Evolutionary conservation across 2,888 invertebrate genomes (phyloP), one percentile per base, ranked within the genome.

Genomic region (Chromoteleia sp.): DNA sequence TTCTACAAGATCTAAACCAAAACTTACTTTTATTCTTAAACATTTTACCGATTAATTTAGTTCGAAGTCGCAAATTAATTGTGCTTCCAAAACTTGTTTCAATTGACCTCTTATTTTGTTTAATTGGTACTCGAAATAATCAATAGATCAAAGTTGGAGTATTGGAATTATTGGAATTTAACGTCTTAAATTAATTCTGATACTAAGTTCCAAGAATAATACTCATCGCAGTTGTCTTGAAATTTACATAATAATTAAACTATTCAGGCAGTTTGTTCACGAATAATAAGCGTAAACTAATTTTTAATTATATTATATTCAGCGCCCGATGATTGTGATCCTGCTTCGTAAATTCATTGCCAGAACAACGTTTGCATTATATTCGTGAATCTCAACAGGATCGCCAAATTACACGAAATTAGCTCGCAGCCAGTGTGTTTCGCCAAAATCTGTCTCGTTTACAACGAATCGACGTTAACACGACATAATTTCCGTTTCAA

Each of bases 391-490:
- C 68, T 43, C 68, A 68, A 61, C 68, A 25, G 36, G 43, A 76
- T 76, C 61, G 30, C 19, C 43, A 50, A 76, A 76, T 76, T 68
- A 68, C 76, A 61, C 29, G 56, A 70, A 77, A 70, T 70, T 68
- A 68, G 61, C 50, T 33, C 36, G 54, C 61, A 70, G 63, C 45
- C 17, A 19, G 43, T 17, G 14, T 15, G 56, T 59, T 52, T 54
- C 68, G 36, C 54, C 63, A 52, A 77, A 77, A 77, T 63, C 77
- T 70, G 70, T 63, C 68, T 70, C 68, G 77, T 70, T 70, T 70
- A 70, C 71, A 78, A 58, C 65, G 50, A 71, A 65, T 71, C 71
- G 65, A 65, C 78, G 78, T 71, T 78, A 78, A 78, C 78, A 65
- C 65, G 52, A 65, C 71, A 71, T 78, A 71, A 78, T 71, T 78